These are phyloP conservation scores for Macropus fuliginosus DNA, from an alignment of 2,797 vertebrate species.

Conservation along the genomic window DNA sequence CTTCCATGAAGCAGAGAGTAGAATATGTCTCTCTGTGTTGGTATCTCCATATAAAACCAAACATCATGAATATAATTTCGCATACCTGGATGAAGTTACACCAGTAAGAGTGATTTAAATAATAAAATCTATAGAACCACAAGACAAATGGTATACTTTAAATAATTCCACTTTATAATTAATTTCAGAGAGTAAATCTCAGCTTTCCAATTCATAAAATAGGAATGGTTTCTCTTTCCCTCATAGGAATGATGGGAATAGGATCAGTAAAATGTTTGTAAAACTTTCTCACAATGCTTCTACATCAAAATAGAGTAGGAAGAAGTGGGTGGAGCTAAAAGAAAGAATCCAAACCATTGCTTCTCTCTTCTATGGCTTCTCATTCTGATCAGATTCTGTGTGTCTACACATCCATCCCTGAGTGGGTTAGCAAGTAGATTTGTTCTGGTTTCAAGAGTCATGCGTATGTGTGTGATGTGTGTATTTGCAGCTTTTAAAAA, in stretches of 20 bases:
- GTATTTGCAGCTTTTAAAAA: background rate
- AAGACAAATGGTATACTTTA: background rate
- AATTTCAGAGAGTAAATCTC: constrained; percentile 39
- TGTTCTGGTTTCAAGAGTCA: background rate
- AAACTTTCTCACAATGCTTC: constrained; percentile 24
- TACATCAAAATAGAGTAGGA: constrained; percentile 12
- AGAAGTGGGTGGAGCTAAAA: background rate
- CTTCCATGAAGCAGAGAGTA: constrained; percentile 24
- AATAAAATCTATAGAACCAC: constrained; percentile 5
- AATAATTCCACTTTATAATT: constrained; percentile 34
- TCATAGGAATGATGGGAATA: constrained; percentile 42
- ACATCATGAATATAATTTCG: background rate
- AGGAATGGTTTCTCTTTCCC: background rate
- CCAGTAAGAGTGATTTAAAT: background rate
- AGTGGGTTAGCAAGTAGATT: background rate
- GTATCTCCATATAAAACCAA: constrained; percentile 44
- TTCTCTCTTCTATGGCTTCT: background rate
- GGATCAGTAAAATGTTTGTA: constrained; percentile 15
- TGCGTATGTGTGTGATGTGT: background rate
- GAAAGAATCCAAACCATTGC: background rate
- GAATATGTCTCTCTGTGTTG: background rate
- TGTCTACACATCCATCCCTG: background rate
- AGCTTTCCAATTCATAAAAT: background rate
- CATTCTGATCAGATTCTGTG: background rate
- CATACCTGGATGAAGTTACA: background rate